A percentile compares a stretch with the other conserved stretches of the same genome.
phyloP scores from a whole-genome alignment of 2,888 invertebrate species.

The Coelopa pilipes region DNA sequence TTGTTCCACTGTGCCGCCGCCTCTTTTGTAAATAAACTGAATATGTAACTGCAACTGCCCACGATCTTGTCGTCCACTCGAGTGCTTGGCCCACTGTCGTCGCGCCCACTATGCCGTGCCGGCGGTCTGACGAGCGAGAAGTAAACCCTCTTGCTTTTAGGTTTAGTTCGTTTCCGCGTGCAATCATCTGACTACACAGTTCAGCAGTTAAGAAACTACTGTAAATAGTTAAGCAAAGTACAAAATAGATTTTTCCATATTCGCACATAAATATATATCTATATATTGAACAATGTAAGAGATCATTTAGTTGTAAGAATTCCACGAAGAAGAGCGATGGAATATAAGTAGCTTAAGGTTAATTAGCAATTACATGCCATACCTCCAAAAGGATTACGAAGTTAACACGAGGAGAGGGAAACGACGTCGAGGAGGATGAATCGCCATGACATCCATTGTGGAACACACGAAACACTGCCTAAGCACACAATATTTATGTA shows the following conservation, averaged over 20 bases:
- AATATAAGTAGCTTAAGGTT: neutral
- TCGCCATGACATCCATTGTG: slow-evolving; percentile 14
- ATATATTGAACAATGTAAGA: neutral
- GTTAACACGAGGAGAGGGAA: slow-evolving; percentile 13
- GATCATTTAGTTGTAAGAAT: no score
- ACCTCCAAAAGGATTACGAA: slow-evolving; percentile 2
- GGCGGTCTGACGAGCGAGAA: no score
- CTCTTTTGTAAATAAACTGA: no score
- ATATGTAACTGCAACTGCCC: no score
- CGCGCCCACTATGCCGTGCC: no score
- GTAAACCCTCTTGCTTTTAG: no score
- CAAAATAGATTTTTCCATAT: neutral
- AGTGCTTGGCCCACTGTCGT: no score
- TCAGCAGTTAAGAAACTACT: neutral
- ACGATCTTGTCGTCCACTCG: no score
- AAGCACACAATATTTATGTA: no score
- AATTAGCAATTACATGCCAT: neutral
- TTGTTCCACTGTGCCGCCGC: slow-evolving; percentile 5
- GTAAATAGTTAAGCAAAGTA: neutral
- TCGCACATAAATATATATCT: neutral
- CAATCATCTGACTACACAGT: neutral
- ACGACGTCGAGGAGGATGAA: neutral
- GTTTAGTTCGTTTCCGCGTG: no score
- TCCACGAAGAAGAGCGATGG: neutral
- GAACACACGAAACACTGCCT: slow-evolving; percentile 22